Conservation (phyloP, 2,888 invertebrate species). For the Polydesmus complanatus region DNA sequence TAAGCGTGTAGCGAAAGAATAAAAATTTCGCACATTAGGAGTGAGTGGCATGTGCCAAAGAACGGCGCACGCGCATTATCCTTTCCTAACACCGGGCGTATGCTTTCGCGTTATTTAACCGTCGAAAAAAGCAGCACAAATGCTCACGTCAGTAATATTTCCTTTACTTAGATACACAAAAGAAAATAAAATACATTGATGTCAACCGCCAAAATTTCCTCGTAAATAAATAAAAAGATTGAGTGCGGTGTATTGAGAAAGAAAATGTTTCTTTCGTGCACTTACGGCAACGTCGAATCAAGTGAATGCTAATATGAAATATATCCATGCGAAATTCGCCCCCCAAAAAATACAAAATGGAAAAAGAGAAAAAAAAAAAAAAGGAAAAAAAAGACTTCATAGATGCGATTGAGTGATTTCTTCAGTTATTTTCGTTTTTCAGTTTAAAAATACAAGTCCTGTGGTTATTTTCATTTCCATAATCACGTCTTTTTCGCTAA, state of each 20-base stretch:
- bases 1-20: neutral
- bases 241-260: neutral
- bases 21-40: neutral
- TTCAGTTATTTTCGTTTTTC: no score
- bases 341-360: neutral
- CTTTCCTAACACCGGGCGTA: no score
- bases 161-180: neutral
- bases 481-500: no score
- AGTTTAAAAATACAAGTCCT: no score
- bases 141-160: neutral
- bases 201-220: neutral
- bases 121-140: neutral
- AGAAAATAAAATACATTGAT: neutral
- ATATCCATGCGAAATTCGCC: neutral
- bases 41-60: neutral
- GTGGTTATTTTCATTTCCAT: neutral
- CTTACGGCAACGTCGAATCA: neutral
- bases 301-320: neutral
- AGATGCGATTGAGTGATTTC: no score
- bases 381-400: neutral
- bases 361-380: neutral
- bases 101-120: neutral
- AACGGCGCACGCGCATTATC: neutral
- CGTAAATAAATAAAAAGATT: neutral
- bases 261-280: neutral